Conservation (phyloP, 2,797 vertebrate species). For the Micrastur ruficollis region DNA sequence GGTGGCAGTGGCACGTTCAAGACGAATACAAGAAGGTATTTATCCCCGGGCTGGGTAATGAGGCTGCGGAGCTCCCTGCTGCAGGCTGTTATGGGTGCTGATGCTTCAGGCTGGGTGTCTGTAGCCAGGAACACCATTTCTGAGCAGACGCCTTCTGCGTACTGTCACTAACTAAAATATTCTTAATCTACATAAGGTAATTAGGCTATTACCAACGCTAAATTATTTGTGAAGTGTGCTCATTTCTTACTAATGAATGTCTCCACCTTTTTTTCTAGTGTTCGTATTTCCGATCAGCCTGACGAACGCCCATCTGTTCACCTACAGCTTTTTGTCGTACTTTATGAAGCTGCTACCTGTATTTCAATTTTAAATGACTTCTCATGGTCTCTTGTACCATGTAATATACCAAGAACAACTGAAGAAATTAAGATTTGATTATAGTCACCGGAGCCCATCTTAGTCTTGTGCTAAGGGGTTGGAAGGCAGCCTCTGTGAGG, state of each 20-base stretch:
- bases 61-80: not conserved
- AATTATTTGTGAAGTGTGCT: not conserved
- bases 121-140: not conserved
- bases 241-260: not conserved
- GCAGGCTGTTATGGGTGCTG: not conserved
- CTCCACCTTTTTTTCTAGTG: not conserved
- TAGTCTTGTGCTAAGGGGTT: not conserved
- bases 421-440: not conserved
- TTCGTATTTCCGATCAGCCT: not conserved
- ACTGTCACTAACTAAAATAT: not conserved
- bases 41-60: rapidly evolving
- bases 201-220: not conserved
- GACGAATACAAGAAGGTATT: not conserved
- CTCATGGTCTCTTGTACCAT: not conserved
- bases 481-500: not conserved
- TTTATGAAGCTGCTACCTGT: not conserved
- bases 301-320: not conserved
- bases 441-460: not conserved
- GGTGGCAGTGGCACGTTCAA: not conserved
- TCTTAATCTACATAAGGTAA: not conserved
- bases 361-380: not conserved
- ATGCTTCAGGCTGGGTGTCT: not conserved
- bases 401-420: not conserved
- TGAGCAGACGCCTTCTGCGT: not conserved
- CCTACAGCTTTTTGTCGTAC: not conserved